These are phyloP conservation scores for Gryon sp. DNA, from an alignment of 1,140 invertebrate species.

Conservation along the genomic window DNA sequence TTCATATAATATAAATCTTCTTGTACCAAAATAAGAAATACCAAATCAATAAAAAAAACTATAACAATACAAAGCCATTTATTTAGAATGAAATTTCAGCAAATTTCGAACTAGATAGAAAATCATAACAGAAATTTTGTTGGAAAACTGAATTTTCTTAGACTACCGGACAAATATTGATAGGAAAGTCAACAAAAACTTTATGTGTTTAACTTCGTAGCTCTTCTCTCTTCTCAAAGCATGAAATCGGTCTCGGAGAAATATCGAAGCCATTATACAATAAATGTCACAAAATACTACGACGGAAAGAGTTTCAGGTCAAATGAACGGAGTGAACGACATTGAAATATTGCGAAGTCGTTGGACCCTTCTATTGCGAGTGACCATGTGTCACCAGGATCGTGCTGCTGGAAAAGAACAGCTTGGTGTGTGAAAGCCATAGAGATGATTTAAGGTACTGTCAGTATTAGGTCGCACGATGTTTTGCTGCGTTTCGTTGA, in stretches of 20 bases:
- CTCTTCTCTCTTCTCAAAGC: no score
- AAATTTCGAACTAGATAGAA: no score
- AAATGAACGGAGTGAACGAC: constrained; percentile 35
- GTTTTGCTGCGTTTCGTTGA: constrained; percentile 67
- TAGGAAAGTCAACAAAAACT: no score
- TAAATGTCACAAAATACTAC: constrained; percentile 18
- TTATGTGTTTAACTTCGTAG: no score
- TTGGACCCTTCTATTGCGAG: constrained; percentile 36
- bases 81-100: no score
- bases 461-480: constrained; percentile 41
- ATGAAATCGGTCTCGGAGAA: neutral
- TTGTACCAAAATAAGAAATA: no score
- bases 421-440: constrained; percentile 51
- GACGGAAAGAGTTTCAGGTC: constrained; percentile 25
- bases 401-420: constrained; percentile 46
- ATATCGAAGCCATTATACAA: constrained; percentile 11
- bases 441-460: constrained; percentile 69
- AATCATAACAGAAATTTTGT: no score
- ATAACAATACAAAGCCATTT: no score
- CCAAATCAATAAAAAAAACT: no score
- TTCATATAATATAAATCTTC: no score
- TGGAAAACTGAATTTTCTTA: no score
- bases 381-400: constrained; percentile 53
- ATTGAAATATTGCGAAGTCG: constrained; percentile 40
- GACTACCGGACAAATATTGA: no score